These are phyloP conservation scores for Artemia franciscana DNA, from an alignment of 1,140 invertebrate species.

Conservation along the genomic window DNA sequence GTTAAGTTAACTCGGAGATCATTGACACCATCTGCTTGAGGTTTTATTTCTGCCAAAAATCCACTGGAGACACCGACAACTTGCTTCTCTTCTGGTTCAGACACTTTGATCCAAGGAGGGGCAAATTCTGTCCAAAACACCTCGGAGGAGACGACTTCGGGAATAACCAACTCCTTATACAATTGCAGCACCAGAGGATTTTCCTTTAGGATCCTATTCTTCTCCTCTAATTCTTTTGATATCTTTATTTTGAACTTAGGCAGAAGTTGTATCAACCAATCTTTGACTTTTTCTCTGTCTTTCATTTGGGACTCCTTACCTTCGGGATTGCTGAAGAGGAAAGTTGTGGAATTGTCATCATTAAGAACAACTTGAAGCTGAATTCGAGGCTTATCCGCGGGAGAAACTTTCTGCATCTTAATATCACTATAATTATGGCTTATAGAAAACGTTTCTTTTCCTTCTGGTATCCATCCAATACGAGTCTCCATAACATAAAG, in stretches of 20 bases:
- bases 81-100: slow-evolving; percentile 41
- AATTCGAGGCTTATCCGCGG: slow-evolving; percentile 90
- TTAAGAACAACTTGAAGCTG: slow-evolving; percentile 94
- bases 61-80: slow-evolving; percentile 71
- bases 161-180: slow-evolving; percentile 80
- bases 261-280: slow-evolving; percentile 64
- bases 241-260: slow-evolving; percentile 89
- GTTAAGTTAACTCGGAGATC: slow-evolving; percentile 93
- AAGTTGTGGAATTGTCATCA: slow-evolving; percentile 78
- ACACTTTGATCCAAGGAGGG: slow-evolving; percentile 27
- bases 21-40: slow-evolving; percentile 89
- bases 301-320: slow-evolving; percentile 55
- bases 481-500: not conserved
- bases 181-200: slow-evolving; percentile 59
- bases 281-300: slow-evolving; percentile 82
- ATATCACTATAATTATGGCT: not conserved
- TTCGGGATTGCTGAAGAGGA: slow-evolving; percentile 83
- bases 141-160: slow-evolving; percentile 73
- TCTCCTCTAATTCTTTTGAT: slow-evolving; percentile 75
- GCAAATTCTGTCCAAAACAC: slow-evolving; percentile 88
- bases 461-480: not conserved
- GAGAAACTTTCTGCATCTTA: slow-evolving; percentile 83
- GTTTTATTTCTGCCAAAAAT: slow-evolving; percentile 80
- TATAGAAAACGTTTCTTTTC: not conserved
- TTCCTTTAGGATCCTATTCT: slow-evolving; percentile 50